Conservation (phyloP, 1,140 invertebrate species). For the Drosophila burlai region DNA sequence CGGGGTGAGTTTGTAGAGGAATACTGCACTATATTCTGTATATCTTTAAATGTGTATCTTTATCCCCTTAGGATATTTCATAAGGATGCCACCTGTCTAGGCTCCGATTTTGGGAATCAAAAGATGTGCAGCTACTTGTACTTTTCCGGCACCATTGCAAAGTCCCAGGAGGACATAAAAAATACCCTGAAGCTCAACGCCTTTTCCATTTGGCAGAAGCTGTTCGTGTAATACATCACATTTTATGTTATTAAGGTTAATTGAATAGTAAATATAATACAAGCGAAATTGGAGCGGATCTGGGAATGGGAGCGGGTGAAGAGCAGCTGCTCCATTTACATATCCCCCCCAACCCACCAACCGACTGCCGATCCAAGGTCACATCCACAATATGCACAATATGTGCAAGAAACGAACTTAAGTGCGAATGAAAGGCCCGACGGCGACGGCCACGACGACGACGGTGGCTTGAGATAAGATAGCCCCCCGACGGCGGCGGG, state of each 20-base stretch:
- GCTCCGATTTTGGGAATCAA: constrained; percentile 19
- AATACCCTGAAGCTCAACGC: constrained; percentile 16
- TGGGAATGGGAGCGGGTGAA: constrained; percentile 4
- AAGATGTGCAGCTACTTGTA: constrained; percentile 49
- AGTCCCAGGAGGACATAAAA: constrained; percentile 31
- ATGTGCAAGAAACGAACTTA: constrained; percentile 37
- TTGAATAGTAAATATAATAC: constrained; percentile 5
- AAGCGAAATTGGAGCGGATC: constrained; percentile 9
- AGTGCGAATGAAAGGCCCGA: constrained; percentile 34
- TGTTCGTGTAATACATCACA: constrained; percentile 29
- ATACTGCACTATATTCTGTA: constrained; percentile 12
- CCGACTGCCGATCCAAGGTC: constrained; percentile 41
- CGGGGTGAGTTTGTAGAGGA: constrained; percentile 39
- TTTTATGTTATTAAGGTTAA: not conserved
- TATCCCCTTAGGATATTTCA: constrained; percentile 12
- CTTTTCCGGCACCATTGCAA: constrained; percentile 19
- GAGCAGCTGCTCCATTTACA: constrained; percentile 16
- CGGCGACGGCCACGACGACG: not conserved
- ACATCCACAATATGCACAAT: constrained; percentile 34
- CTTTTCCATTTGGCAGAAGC: constrained; percentile 45
- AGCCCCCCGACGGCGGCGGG: not conserved
- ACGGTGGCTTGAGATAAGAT: constrained; percentile 32
- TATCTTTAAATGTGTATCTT: not conserved
- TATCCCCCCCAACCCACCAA: not conserved
- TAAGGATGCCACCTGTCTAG: constrained; percentile 21